Base-by-base conservation (phyloP, 1,140 invertebrate species). In the Amphibalanus amphitrite region DNA sequence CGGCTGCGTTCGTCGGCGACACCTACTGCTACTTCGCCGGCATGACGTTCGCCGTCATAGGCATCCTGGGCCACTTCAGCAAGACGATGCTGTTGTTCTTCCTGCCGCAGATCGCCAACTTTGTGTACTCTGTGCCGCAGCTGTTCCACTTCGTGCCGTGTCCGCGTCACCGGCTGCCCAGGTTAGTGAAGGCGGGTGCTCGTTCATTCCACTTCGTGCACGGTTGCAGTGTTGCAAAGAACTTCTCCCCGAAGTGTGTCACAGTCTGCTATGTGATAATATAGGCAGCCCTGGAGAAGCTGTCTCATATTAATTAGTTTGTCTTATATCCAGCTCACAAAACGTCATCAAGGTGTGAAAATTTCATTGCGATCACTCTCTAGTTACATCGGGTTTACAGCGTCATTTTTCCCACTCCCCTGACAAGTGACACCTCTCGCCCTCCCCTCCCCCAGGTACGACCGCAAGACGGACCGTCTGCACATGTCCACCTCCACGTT, bases 11-110 rank as follows among this genome's bases (percentile, higher is more conserved):
- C 84, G 96, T 99, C 15, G 97, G 97, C 0, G 97, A 99, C 81
- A 99, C 97, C 30, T 99, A 95, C 82, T 99, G 96, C 78, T 99
- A 99, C 82, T 93, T 98, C 78, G 92, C 97, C 68, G 97, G 97
- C 74, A 99, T 99, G 96, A 96, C 95, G 30, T 97, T 99, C 84
- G 97, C 97, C 25, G 95, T 98, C 23, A 95, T 99, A 70, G 95
- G 92, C 71, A 98, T 99, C 76, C 82, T 99, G 67, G 95, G 97
- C 3, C 97, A 99, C 80, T 99, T 99, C 79, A 97, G 94, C 81
- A 99, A 99, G 87, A 99, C 97, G 0, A 87, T 96, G 75, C 80
- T 99, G 29, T 82, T 99, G 29, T 99, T 99, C 82, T 97, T 99
- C 78, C 85, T 97, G 74, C 95, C 95, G 13, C 95, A 97, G 86